These are phyloP conservation scores for Corbicula japonica DNA, from an alignment of 2,888 invertebrate species.

Conservation along the genomic window DNA sequence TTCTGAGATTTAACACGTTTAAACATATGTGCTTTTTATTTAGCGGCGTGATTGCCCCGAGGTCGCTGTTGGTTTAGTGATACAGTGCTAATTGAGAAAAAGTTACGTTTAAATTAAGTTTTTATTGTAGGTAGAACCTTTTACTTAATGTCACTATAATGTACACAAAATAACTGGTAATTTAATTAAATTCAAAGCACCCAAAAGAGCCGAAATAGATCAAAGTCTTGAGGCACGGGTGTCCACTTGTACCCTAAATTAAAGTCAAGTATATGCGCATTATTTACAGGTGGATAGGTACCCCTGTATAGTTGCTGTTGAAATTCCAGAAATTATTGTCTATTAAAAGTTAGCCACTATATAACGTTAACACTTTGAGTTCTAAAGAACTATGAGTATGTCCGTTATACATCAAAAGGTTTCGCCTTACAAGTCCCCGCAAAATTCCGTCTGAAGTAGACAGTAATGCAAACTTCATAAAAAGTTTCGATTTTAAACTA, in stretches of 20 bases:
- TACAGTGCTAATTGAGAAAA: constrained; percentile 30
- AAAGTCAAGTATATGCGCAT: constrained; percentile 32
- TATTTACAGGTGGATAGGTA: constrained; percentile 11
- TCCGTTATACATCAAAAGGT: constrained; percentile 18
- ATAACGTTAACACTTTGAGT: constrained; percentile 9
- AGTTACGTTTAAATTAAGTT: too few relatives aligned
- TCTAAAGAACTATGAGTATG: background rate
- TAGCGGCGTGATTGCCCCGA: background rate
- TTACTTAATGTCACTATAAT: background rate
- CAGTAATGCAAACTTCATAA: constrained; percentile 46
- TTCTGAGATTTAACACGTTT: constrained; percentile 12
- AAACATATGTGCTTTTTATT: background rate
- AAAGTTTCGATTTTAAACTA: background rate
- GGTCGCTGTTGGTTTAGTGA: background rate
- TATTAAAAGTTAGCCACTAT: constrained; percentile 24
- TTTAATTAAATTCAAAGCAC: background rate
- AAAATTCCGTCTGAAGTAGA: constrained; percentile 18
- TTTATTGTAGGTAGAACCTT: background rate
- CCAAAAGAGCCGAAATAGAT: constrained; percentile 2
- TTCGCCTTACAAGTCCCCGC: constrained; percentile 2
- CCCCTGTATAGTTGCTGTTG: constrained; percentile 6
- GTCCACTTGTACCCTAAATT: constrained; percentile 16
- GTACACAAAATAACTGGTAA: background rate
- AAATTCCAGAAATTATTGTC: constrained; percentile 40
- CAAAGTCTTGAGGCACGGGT: constrained; percentile 31